Conservation (phyloP, 2,113 vertebrate genomes). For the Myotis lucifugus region DNA sequence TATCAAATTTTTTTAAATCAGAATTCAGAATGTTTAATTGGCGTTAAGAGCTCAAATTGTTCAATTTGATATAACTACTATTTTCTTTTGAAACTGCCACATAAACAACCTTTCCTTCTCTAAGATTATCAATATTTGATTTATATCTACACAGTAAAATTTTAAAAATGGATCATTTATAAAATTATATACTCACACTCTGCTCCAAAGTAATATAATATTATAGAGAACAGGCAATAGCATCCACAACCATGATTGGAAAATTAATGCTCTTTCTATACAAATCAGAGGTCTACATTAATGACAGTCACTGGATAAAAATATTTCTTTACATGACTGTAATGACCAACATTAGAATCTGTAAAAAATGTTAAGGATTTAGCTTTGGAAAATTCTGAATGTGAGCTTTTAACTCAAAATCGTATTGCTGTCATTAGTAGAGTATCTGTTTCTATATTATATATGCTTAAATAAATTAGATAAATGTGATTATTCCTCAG, state of each 20-base stretch:
- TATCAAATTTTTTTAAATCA: constrained; percentile 3
- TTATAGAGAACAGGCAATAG: neutral
- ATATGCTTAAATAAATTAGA: neutral
- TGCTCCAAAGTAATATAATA: constrained; percentile 15
- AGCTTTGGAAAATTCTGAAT: neutral
- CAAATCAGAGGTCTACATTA: neutral
- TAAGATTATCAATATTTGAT: constrained; percentile 23
- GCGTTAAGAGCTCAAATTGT: constrained; percentile 22
- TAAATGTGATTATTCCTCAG: neutral
- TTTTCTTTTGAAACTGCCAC: constrained; percentile 25
- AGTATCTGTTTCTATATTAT: neutral
- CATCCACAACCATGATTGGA: neutral
- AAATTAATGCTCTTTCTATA: neutral
- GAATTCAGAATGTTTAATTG: constrained; percentile 24
- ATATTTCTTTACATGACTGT: neutral
- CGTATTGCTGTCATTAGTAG: neutral
- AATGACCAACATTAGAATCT: neutral
- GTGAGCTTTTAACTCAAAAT: neutral
- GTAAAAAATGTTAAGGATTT: neutral
- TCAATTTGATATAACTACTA: constrained; percentile 40
- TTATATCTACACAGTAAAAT: neutral
- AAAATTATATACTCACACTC: neutral
- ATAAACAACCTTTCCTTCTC: neutral
- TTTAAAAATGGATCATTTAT: constrained; percentile 11
- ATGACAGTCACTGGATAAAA: neutral